A percentile compares a stretch with the other conserved stretches of the same genome.
Evolutionary conservation across 2,888 invertebrate species (phyloP).

Genomic region (Lymantria dispar): DNA sequence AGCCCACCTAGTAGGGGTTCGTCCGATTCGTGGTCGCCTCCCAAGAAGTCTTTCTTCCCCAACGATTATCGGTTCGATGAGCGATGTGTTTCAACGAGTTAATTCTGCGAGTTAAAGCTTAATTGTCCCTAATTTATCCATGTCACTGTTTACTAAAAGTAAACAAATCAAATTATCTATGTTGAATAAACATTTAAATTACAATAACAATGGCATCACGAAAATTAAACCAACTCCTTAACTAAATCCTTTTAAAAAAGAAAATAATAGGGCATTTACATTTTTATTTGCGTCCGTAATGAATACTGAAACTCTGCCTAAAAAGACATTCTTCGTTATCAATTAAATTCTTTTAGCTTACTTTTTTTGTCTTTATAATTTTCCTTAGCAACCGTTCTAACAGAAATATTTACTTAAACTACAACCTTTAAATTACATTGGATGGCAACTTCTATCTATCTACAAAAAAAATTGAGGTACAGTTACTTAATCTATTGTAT

Average conservation of each 20-base stretch:
- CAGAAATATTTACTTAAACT: conserved; percentile 9
- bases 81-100: no score
- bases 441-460: conserved; percentile 1
- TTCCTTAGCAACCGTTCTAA: conserved; percentile 45
- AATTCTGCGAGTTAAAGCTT: no score
- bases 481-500: not conserved
- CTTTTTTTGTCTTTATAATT: conserved; percentile 57
- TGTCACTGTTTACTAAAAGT: no score
- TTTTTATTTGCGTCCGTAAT: conserved; percentile 21
- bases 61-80: no score
- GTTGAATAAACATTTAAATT: not conserved
- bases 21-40: no score
- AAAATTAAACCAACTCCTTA: conserved; percentile 6
- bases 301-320: conserved; percentile 15
- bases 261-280: conserved; percentile 17
- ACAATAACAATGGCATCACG: not conserved
- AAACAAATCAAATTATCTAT: no score
- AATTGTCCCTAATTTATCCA: no score
- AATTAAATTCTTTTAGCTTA: conserved; percentile 72
- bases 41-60: no score
- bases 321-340: conserved; percentile 59
- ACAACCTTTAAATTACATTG: conserved; percentile 11
- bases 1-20: no score
- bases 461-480: not conserved
- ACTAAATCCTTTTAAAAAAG: conserved; percentile 11